Percentiles rank a stretch among this genome's conserved stretches.
These are phyloP conservation scores for Phenganax subtilis DNA, from an alignment of 92 coral and sea anemone species.

Conservation along the genomic window DNA sequence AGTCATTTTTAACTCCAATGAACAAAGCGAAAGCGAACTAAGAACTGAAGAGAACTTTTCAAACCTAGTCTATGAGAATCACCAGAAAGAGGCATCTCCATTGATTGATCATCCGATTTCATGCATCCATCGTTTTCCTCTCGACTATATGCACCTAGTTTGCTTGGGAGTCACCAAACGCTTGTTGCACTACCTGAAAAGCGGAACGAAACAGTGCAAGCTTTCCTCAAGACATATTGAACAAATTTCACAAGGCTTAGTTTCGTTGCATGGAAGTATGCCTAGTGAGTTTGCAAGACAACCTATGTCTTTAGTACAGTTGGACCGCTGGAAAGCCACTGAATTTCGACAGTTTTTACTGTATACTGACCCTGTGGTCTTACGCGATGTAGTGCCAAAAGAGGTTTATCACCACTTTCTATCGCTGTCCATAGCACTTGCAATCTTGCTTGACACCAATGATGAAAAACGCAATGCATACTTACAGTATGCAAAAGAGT, in stretches of 20 bases:
- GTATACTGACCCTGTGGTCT: background rate
- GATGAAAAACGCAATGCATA: background rate
- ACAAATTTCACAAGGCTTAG: background rate
- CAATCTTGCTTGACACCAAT: constrained; percentile 13
- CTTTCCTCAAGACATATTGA: background rate
- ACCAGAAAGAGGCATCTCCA: background rate
- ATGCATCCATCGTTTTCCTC: background rate
- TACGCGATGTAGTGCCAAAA: background rate
- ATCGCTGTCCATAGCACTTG: background rate
- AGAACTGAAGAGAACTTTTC: background rate
- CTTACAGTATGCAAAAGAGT: background rate
- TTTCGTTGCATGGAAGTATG: background rate
- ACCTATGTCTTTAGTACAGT: background rate
- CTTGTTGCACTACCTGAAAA: background rate
- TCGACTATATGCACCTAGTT: constrained; percentile 11
- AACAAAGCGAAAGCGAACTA: no score
- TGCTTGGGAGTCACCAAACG: constrained; percentile 10
- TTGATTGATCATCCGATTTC: background rate
- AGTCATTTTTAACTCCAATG: background rate
- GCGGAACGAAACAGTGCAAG: constrained; percentile 2
- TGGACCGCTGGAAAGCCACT: constrained; percentile 13
- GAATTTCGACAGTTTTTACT: background rate
- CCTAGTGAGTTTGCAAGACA: constrained; percentile 17
- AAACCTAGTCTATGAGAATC: background rate
- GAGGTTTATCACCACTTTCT: constrained; percentile 4